Base-by-base conservation (phyloP, 2,888 invertebrate genomes). In the Apeira syringaria region DNA sequence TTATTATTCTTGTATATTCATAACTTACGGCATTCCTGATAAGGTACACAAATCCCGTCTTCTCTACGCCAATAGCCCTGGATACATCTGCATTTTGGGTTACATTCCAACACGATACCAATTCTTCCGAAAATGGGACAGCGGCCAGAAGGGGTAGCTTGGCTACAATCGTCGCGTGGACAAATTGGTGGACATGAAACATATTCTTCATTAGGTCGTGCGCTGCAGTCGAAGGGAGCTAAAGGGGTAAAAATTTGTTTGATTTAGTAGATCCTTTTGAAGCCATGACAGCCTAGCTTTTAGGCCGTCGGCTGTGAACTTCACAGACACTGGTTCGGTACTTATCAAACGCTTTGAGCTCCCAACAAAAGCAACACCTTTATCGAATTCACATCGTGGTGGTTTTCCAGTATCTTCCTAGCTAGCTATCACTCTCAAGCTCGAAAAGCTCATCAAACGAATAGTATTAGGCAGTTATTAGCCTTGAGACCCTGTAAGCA, bases 1-100 rank as follows among this genome's bases (percentile, higher is more conserved):
- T 3, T 2, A 2, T 17, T 17, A 5, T 17, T 17, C 17, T 17
- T 2, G 2, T 5, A 17, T 5, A 20, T 6, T 20, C 2, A 20
- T 2, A 20, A 20, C 20, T 20, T 20, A 20, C 20, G 57, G 26
- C 78, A 77, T 18, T 66, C 32, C 8, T 47, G 50, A 43, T 64
- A 69, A n/a, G 74, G 75, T 2, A 78, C 68, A 18, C 78, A 79
- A 1, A 38, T 48, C 1, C 68, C 68, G 25, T 69, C 49, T 0
- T 60, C 46, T 24, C 69, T 68, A n/a, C n/a, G n/a, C 63, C 74
- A 68, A 36, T 66, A 73, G 0, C 54, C 56, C 5, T 61, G 34
- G 0, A 56, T 57, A 40, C 79, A 80, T 9, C 66, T 46, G 29
- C 79, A 79, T 9, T 44, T 50, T 0, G 79, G 79, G 0, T 39